These are phyloP conservation scores for Merodon equestris DNA, from an alignment of 2,888 invertebrate species.

Conservation along the genomic window DNA sequence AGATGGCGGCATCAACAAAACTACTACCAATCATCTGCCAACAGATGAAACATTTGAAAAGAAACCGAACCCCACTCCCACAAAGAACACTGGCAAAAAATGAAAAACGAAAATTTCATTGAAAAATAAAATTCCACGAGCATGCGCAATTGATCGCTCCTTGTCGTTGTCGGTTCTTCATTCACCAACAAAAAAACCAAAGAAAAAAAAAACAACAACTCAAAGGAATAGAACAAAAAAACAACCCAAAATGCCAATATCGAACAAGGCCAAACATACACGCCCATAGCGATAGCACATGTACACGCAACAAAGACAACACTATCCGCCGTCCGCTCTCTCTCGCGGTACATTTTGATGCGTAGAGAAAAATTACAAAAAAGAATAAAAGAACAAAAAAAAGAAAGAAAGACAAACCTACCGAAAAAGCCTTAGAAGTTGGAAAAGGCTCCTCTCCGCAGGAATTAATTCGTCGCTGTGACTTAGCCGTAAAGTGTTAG, in stretches of 20 bases:
- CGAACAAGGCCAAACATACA: constrained; percentile 67
- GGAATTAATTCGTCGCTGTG: constrained; percentile 53
- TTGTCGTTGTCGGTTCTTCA: constrained; percentile 40
- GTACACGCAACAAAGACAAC: constrained; percentile 49
- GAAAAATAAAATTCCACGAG: constrained; percentile 63
- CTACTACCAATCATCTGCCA: constrained; percentile 26
- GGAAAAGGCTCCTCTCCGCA: constrained; percentile 50
- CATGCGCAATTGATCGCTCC: constrained; percentile 55
- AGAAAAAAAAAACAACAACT: no score
- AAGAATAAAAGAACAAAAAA: constrained; percentile 36
- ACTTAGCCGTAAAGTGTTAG: constrained; percentile 32
- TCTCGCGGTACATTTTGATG: constrained; percentile 41
- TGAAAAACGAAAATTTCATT: constrained; percentile 69
- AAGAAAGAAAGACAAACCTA: constrained; percentile 22
- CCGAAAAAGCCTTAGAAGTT: no score
- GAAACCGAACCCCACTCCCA: constrained; percentile 6
- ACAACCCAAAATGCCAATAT: constrained; percentile 40
- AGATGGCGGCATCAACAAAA: neutral
- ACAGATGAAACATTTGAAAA: constrained; percentile 23
- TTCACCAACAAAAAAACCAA: constrained; percentile 53
- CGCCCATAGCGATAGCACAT: constrained; percentile 45
- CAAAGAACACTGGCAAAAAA: constrained; percentile 36
- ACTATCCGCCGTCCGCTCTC: constrained; percentile 19
- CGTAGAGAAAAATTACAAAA: constrained; percentile 66
- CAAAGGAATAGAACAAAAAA: no score